Evolutionary conservation across 2,113 vertebrate genomes (phyloP).

Genomic region (Plestiodon gilberti): DNA sequence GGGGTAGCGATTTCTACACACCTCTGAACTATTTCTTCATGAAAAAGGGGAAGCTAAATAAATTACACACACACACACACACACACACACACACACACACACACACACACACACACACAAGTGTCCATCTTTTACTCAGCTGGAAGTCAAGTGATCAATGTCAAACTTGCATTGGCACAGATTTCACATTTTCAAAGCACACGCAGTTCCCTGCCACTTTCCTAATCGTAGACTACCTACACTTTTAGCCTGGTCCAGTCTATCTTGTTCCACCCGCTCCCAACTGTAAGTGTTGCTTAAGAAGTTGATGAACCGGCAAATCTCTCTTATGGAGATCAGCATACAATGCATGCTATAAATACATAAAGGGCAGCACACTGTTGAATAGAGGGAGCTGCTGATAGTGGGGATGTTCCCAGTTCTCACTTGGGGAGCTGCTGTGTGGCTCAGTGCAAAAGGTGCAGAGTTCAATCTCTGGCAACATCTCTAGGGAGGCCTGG

Average conservation of each 20-base stretch:
- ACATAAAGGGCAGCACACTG: neutral
- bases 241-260: constrained; percentile 15
- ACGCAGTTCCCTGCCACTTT: neutral
- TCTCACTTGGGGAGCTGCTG: neutral
- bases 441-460: too few relatives aligned
- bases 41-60: neutral
- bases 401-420: too few relatives aligned
- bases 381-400: neutral
- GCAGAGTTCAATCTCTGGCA: too few relatives aligned
- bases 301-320: neutral
- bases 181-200: neutral
- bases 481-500: too few relatives aligned
- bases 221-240: neutral
- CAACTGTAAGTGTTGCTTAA: neutral
- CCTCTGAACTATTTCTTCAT: neutral
- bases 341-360: neutral
- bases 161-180: neutral
- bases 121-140: neutral
- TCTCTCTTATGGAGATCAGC: neutral
- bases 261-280: constrained; percentile 30
- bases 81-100: neutral
- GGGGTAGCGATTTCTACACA: too few relatives aligned
- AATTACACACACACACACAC: neutral
- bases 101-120: neutral
- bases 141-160: neutral